phyloP scores from a whole-genome alignment of 2,113 vertebrate genomes.

The Pampusana beccarii region DNA sequence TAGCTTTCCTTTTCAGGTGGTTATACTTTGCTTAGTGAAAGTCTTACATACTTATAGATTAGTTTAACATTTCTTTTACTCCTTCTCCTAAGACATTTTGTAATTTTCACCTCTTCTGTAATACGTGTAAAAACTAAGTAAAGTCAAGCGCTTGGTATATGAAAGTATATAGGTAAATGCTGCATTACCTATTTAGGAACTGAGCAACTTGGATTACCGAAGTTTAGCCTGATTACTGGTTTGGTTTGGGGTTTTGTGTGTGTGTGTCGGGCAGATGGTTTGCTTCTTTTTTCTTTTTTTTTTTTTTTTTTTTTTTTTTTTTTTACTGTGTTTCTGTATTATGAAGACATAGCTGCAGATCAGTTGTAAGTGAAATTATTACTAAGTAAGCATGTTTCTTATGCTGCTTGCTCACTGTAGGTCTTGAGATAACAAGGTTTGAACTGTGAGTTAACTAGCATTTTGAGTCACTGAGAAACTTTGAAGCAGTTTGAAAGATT shows the following conservation, averaged over 20 bases:
- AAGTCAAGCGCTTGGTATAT: accelerated
- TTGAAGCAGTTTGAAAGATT: background rate
- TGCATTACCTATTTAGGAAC: background rate
- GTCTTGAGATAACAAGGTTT: background rate
- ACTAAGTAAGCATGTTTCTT: background rate
- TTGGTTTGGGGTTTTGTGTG: too few species aligned
- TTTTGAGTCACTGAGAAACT: background rate
- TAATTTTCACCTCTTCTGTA: background rate
- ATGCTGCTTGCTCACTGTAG: background rate
- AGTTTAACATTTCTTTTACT: background rate
- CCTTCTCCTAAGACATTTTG: background rate
- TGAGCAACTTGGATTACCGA: background rate
- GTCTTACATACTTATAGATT: background rate
- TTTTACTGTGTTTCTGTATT: background rate
- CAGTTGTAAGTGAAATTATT: background rate
- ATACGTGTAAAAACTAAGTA: background rate
- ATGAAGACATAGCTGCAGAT: background rate
- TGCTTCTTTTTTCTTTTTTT: too few species aligned
- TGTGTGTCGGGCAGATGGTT: too few species aligned
- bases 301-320: too few species aligned
- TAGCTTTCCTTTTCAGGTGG: background rate
- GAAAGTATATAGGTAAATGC: background rate
- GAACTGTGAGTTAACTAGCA: background rate
- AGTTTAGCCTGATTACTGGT: background rate
- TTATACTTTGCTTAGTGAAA: background rate